Evolutionary conservation across 2,888 invertebrate genomes (phyloP).

Genomic region (Luperina nickerlii): DNA sequence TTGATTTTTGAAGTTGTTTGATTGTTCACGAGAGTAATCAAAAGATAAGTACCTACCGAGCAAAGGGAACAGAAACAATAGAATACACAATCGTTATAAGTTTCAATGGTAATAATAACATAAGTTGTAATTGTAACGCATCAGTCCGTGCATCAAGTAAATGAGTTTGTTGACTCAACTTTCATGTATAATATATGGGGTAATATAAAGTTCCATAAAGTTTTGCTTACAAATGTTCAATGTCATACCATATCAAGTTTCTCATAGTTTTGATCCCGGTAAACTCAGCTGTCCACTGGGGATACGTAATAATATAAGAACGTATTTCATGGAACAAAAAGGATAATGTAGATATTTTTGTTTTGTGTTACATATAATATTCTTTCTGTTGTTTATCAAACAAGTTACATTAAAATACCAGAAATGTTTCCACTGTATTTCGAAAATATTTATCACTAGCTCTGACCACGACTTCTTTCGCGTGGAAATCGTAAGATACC

Average conservation of each 20-base stretch:
- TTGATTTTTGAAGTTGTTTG: no score
- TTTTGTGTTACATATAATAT: not conserved
- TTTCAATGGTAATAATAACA: conserved; percentile 2
- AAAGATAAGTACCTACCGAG: not conserved
- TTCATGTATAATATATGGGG: not conserved
- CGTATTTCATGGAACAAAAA: not conserved
- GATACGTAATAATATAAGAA: not conserved
- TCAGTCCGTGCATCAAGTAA: not conserved
- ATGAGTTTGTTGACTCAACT: conserved; percentile 12
- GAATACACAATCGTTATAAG: not conserved
- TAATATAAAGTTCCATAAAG: not conserved
- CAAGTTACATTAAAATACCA: not conserved
- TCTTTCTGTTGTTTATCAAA: not conserved
- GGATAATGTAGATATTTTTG: not conserved
- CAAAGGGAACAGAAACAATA: not conserved
- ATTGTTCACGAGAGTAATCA: not conserved
- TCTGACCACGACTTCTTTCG: no score
- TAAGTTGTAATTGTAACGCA: conserved; percentile 6
- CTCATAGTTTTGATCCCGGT: conserved; percentile 33
- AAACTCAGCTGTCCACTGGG: conserved; percentile 17
- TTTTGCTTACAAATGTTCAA: conserved; percentile 12
- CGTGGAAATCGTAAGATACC: no score
- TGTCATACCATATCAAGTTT: conserved; percentile 13
- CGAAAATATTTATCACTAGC: not conserved
- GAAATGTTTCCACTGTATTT: not conserved